Conservation (phyloP, 2,888 invertebrate species). For the Xestia c-nigrum region DNA sequence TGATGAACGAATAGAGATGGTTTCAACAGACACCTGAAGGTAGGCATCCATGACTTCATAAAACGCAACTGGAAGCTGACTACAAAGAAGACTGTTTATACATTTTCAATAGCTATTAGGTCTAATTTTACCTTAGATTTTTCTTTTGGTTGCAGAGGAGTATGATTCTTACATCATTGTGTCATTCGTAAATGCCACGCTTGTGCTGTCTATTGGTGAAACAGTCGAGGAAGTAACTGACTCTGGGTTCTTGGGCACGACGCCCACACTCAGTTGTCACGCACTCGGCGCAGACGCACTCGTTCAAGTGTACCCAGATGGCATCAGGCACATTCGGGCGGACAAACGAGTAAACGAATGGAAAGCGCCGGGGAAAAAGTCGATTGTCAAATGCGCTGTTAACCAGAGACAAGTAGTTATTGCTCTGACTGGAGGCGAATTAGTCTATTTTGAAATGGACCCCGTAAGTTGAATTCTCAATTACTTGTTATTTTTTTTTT, state of each 20-base stretch:
- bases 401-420: constrained; percentile 99
- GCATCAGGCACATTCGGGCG: constrained; percentile 99
- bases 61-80: constrained; percentile 78
- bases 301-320: constrained; percentile 99
- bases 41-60: constrained; percentile 83
- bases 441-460: constrained; percentile 99
- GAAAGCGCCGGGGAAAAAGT: constrained; percentile 99
- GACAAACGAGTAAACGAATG: constrained; percentile 99
- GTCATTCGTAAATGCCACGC: constrained; percentile 99
- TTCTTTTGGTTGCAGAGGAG: constrained; percentile 96
- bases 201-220: constrained; percentile 99
- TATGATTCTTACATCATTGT: constrained; percentile 99
- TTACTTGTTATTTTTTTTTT: constrained; percentile 2
- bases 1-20: constrained; percentile 85
- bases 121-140: constrained; percentile 73
- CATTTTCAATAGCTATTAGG: constrained; percentile 57
- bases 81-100: constrained; percentile 72
- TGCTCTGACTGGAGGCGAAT: constrained; percentile 98
- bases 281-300: constrained; percentile 99
- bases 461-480: constrained; percentile 92
- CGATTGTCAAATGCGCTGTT: constrained; percentile 99
- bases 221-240: constrained; percentile 99
- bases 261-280: constrained; percentile 99
- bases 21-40: constrained; percentile 82
- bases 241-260: constrained; percentile 99